Evolutionary conservation across 2,113 vertebrate genomes (phyloP).

Genomic region (Acrocephalus kingi): DNA sequence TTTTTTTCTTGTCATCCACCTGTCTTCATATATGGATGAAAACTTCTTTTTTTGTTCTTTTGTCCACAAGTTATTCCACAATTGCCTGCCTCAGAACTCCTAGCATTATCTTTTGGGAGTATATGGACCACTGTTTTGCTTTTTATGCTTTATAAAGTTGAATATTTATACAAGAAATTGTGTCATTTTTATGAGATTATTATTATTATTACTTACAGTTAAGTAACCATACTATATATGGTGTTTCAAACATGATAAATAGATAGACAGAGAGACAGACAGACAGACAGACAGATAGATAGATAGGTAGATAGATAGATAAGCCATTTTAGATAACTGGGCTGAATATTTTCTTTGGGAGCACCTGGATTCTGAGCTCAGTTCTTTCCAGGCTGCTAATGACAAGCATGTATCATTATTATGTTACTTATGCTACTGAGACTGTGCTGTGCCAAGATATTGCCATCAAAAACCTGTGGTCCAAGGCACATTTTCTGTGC

Average conservation of each 20-base stretch:
- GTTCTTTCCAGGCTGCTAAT: background rate
- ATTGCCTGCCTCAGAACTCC: background rate
- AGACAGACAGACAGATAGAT: background rate
- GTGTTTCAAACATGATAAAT: background rate
- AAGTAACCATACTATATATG: background rate
- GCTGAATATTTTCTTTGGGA: background rate
- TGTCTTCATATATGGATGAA: background rate
- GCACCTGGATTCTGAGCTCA: background rate
- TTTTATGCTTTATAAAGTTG: background rate
- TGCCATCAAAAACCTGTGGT: background rate
- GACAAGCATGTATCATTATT: background rate
- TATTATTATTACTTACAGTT: background rate
- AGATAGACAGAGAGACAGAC: background rate
- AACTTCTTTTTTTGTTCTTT: rapidly evolving
- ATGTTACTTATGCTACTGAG: background rate
- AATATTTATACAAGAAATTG: background rate
- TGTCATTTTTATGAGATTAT: background rate
- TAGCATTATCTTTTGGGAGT: background rate
- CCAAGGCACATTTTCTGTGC: background rate
- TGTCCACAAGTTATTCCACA: background rate
- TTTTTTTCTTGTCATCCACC: background rate
- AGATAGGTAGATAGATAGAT: background rate
- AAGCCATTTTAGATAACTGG: background rate
- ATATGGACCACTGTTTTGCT: background rate
- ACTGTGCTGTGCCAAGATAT: background rate